These are phyloP conservation scores for Oenanthe melanoleuca DNA, from an alignment of 2,113 vertebrate species.

Conservation along the genomic window DNA sequence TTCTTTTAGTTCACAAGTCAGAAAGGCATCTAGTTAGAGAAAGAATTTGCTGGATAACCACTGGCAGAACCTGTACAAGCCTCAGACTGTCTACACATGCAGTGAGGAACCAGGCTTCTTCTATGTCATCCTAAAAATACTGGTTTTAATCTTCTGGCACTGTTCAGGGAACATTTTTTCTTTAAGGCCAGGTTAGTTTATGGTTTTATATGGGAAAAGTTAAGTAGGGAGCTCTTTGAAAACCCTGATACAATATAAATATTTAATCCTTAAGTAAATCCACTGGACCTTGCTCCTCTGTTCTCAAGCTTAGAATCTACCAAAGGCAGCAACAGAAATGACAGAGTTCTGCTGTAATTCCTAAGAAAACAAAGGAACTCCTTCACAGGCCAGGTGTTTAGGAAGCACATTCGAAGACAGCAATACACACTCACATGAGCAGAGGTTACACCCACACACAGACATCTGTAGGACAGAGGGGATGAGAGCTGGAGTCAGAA, in stretches of 20 bases:
- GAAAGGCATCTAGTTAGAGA: neutral
- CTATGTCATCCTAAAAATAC: neutral
- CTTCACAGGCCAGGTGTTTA: neutral
- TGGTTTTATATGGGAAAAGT: neutral
- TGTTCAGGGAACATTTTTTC: neutral
- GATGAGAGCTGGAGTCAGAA: neutral
- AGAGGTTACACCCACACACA: neutral
- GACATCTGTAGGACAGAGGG: rapidly evolving
- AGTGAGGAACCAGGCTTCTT: neutral
- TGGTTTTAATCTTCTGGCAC: neutral
- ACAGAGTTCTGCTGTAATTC: neutral
- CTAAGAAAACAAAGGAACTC: neutral
- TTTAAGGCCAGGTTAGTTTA: neutral
- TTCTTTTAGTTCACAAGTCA: neutral
- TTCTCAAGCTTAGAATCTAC: neutral
- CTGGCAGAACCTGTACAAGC: neutral
- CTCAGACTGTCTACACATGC: neutral
- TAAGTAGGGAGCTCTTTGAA: neutral
- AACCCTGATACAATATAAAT: neutral
- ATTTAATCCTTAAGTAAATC: neutral
- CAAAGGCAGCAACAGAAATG: neutral
- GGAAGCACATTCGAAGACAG: neutral
- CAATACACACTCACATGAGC: neutral
- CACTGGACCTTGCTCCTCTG: neutral
- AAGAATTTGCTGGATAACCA: neutral